Percentiles rank a stretch among this genome's conserved stretches.
Conservation (phyloP, 2,888 invertebrate species). For the Cheilosia soror region DNA sequence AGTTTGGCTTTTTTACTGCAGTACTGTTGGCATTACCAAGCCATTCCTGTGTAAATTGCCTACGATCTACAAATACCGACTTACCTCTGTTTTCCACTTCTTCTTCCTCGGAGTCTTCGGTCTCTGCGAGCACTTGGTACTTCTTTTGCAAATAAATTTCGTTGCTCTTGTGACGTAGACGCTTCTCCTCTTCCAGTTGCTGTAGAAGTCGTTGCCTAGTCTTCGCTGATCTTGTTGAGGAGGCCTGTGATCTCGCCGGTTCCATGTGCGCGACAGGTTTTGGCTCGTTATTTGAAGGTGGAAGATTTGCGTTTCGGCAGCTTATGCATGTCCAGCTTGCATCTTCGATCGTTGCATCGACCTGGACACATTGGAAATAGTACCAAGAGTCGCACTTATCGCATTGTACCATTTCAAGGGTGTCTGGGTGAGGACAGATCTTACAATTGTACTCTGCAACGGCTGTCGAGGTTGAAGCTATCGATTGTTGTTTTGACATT, state of each 20-base stretch:
- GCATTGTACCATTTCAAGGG: not conserved
- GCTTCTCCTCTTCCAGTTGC: slow-evolving; percentile 2
- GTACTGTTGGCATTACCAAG: too few relatives aligned
- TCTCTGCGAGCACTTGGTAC: not conserved
- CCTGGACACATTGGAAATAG: not conserved
- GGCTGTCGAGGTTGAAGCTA: too few relatives aligned
- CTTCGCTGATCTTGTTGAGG: not conserved
- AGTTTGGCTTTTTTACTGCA: slow-evolving; percentile 33
- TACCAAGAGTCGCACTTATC: slow-evolving; percentile 1
- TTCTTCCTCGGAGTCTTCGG: not conserved
- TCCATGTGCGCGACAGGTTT: not conserved
- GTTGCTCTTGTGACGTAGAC: slow-evolving; percentile 6
- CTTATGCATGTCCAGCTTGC: not conserved
- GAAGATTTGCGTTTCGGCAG: not conserved
- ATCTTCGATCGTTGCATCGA: not conserved
- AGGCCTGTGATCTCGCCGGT: not conserved
- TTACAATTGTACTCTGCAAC: not conserved
- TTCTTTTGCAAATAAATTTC: not conserved
- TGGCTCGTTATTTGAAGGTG: not conserved
- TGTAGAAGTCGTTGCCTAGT: not conserved
- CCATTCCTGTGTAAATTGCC: too few relatives aligned
- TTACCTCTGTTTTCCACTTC: not conserved
- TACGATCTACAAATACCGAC: too few relatives aligned
- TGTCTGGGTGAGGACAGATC: not conserved
- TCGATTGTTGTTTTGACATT: too few relatives aligned